Base-by-base conservation (phyloP, 2,113 vertebrate species). In the Asarcornis scutulata region DNA sequence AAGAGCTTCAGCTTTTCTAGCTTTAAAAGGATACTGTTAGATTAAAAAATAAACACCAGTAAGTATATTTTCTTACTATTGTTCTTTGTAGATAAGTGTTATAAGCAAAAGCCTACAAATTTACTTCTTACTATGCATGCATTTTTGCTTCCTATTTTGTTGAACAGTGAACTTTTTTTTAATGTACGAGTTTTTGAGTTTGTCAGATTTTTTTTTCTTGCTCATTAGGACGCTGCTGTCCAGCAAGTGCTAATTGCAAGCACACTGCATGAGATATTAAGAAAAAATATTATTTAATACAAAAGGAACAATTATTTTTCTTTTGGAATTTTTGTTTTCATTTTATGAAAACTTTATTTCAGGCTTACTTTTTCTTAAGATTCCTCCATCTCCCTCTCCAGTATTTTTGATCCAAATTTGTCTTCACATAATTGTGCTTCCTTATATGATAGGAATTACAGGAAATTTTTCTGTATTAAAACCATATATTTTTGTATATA, bases 81-180 rank as follows among this genome's bases (percentile, higher is more conserved):
- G 40, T 81, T 94, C 78, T 80, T 82, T 75, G 20, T 88, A 63
- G 40, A 16, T 63, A 69, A 86, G 11, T 64, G 14, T 90, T 96
- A 77, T 7, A 95, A 95, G 34, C 79, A 85, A 83, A 96, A 93
- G 52, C 32, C 92, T 86, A 78, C n/a, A 23, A 89, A 96, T 36
- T 86, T 91, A 58, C 29, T 94, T 86, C 67, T 94, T 79, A 69
- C 76, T 88, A 5, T 94, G 95, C 91, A 91, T 96, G 92, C 90
- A 50, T 75, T 87, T 97, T 94, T 88, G 83, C 68, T 90, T 92
- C 89, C 82, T 88, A 18, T 95, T 23, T 94, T 23, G 91, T 95
- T 82, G 67, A 95, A 93, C 21, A 46, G 11, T 91, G 69, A 14
- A 91, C 60, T 79, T 23, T 77, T 94, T 83, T 88, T 75, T 36